A percentile compares a stretch with the other conserved stretches of the same genome.
phyloP scores from a whole-genome alignment of 2,888 invertebrate genomes.

The Agrotis puta region DNA sequence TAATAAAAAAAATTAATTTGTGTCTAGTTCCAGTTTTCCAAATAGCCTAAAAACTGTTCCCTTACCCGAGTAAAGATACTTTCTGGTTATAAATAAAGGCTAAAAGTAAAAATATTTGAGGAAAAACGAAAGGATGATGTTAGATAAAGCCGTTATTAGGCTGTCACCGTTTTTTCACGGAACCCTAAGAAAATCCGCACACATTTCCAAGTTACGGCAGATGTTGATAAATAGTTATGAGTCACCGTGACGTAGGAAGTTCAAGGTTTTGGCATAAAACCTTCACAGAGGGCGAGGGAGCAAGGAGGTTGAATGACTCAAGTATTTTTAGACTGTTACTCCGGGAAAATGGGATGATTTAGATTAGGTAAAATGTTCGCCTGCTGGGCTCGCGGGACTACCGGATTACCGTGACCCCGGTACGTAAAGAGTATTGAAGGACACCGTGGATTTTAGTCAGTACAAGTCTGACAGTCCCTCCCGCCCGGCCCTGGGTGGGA shows the following conservation, averaged over 20 bases:
- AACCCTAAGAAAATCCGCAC: neutral
- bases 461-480: too few relatives aligned
- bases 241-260: slow-evolving; percentile 33
- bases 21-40: too few relatives aligned
- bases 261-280: slow-evolving; percentile 31
- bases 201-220: slow-evolving; percentile 11
- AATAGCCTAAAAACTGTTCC: too few relatives aligned
- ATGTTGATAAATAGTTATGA: slow-evolving; percentile 36
- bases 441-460: too few relatives aligned
- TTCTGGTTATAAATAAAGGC: neutral
- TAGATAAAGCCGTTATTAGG: neutral
- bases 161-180: neutral
- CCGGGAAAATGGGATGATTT: neutral
- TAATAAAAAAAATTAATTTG: too few relatives aligned
- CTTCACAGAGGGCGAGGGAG: slow-evolving; percentile 12
- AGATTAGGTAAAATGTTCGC: neutral
- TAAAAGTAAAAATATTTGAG: too few relatives aligned
- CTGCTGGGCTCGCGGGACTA: too few relatives aligned
- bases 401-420: too few relatives aligned
- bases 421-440: too few relatives aligned
- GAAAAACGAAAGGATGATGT: neutral
- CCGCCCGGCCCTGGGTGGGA: too few relatives aligned
- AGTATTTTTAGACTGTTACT: slow-evolving; percentile 8
- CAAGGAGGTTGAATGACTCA: slow-evolving; percentile 25
- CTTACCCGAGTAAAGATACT: neutral